These are phyloP conservation scores for Triplophysa bombifrons DNA, from an alignment of 2,797 vertebrate genomes.

Conservation along the genomic window DNA sequence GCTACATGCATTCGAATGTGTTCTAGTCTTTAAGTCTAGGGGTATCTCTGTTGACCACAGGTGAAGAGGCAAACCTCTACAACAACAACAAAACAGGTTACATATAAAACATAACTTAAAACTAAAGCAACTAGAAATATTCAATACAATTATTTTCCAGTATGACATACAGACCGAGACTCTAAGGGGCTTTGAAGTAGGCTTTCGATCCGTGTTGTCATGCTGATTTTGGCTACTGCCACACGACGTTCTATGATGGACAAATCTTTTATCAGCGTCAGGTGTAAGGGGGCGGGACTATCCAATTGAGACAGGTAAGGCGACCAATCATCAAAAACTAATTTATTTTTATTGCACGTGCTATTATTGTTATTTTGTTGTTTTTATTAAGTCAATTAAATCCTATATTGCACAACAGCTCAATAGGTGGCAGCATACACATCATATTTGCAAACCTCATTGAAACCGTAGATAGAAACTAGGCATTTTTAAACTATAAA, in stretches of 20 bases:
- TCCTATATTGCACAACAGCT: too few species aligned
- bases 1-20: slow-evolving; percentile 57
- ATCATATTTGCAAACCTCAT: too few species aligned
- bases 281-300: slow-evolving; percentile 69
- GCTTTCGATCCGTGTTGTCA: slow-evolving; percentile 64
- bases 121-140: too few species aligned
- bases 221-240: slow-evolving; percentile 52
- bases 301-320: slow-evolving; percentile 46
- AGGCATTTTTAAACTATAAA: too few species aligned
- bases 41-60: slow-evolving; percentile 67
- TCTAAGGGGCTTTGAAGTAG: slow-evolving; percentile 70
- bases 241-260: slow-evolving; percentile 42
- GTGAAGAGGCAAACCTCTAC: slow-evolving; percentile 69
- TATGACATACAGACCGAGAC: slow-evolving; percentile 64
- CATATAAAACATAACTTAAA: neutral
- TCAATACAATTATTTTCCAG: too few species aligned
- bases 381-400: too few species aligned
- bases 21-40: slow-evolving; percentile 51
- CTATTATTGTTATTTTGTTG: too few species aligned
- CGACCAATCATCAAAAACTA: slow-evolving; percentile 29
- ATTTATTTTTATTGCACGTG: too few species aligned
- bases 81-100: slow-evolving; percentile 42
- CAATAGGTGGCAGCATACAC: too few species aligned
- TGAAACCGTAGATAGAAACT: too few species aligned
- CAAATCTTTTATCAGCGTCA: slow-evolving; percentile 70